Evolutionary conservation across 2,888 invertebrate species (phyloP), one percentile per base, ranked within the genome.

Genomic region (Steinernema carpocapsae): DNA sequence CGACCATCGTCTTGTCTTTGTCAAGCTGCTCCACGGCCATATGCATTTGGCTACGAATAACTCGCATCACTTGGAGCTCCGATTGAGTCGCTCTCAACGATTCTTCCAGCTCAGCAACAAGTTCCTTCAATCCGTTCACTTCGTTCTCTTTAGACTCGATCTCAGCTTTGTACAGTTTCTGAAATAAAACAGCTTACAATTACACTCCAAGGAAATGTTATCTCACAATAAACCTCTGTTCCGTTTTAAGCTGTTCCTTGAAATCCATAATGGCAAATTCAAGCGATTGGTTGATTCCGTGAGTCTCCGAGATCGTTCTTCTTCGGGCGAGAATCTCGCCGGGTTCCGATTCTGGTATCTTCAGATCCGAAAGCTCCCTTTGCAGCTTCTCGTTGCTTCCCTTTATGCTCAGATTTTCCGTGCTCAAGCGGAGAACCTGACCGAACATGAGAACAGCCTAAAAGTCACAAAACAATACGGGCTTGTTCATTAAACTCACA

Each of bases 1-100:
- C 78, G 19, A 82, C 93, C 92, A 97, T 94, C 0, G 95, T 95
- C 89, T 94, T 94, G 89, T 97, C 96, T 88, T 96, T 97, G 88
- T 97, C 97, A 24, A 97, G 90, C 89, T 32, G 29, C 17, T 64
- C 17, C 32, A 32, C 12, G 1, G 22, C 19, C 12, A 17, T 64
- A 26, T 32, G 26, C 64, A 17, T 17, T 32, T 64, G 64, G 19
- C 10, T 64, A 17, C 14, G 22, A 17, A 64, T 26, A 4, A 29
- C 19, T 1, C 32, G 10, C 32, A 29, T 7, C 1, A 19, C 64
- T 14, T 32, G 64, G 32, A 64, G 37, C n/a, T 64, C 64, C 32
- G 37, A 12, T 12, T 17, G 2, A 14, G 32, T 26, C 4, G 29
- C 17, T 17, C 32, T 32, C 29, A 64, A 10, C 29, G 37, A 32